Evolutionary conservation across 2,113 vertebrate species (phyloP), one percentile per base, ranked within the genome.

Genomic region (Thymallus thymallus): DNA sequence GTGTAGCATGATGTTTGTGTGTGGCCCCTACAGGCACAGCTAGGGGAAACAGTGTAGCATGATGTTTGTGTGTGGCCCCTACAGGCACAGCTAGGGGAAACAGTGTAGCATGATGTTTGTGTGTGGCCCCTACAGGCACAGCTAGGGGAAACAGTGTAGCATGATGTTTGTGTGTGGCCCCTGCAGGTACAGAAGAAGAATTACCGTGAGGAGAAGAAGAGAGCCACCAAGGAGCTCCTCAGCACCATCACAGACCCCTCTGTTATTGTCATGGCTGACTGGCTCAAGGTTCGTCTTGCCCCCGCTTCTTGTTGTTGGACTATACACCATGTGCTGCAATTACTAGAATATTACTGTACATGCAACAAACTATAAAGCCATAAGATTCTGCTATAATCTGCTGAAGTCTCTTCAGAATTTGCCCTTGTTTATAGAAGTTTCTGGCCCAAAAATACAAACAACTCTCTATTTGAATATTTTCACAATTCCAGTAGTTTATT

Each of bases 161-260:
- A 0, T 23, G 12, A 60, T 60, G n/a, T 7, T 22, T 60, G 56
- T 60, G 41, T 23, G 14, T 23, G 41, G 32, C 84, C 55, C 30
- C 89, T 88, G 77, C 79, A 99, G 98, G 98, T 99, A 71, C 98
- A 99, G 90, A 99, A 99, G 94, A 99, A 97, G 86, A 99, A 99
- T 90, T 99, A 99, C 88, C 94, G 97, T 77, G 97, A 99, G 81
- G 98, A 99, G 84, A 99, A 99, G 91, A 99, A 99, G 86, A 94
- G 98, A 80, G 98, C 98, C 22, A 96, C 98, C 0, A 98, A 98
- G 86, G 98, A 99, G 88, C 90, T 99, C 65, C 97, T 99, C 75
- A 99, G 97, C 84, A 98, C 97, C 20, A 97, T 99, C 92, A 99
- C 96, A 0, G 97, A 99, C 78, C 98, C 98, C 10, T 96, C 98